These are phyloP conservation scores for Volucella inflata DNA, from an alignment of 2,888 invertebrate species.

Conservation along the genomic window DNA sequence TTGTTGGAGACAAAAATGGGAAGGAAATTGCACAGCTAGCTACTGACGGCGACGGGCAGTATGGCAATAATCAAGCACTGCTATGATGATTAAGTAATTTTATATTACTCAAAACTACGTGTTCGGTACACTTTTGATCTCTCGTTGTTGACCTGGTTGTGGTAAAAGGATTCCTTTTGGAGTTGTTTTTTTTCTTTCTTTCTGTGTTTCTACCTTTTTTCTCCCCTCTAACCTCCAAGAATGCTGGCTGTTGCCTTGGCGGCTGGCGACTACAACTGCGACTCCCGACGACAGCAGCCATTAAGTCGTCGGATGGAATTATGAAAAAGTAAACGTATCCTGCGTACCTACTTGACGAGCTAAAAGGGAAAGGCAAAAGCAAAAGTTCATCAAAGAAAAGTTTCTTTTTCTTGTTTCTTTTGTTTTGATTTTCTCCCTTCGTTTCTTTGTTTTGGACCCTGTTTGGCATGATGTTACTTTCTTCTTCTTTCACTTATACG, in stretches of 20 bases:
- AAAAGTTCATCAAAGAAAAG: slow-evolving; percentile 75
- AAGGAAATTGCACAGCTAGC: slow-evolving; percentile 13
- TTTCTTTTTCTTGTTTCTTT: slow-evolving; percentile 54
- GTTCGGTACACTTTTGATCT: slow-evolving; percentile 72
- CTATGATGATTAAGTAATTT: slow-evolving; percentile 74
- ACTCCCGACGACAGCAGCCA: slow-evolving; percentile 17
- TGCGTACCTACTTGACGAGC: slow-evolving; percentile 69
- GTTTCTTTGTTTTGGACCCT: slow-evolving; percentile 25
- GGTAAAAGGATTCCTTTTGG: slow-evolving; percentile 64
- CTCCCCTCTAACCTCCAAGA: not conserved
- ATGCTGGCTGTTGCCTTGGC: slow-evolving; percentile 19
- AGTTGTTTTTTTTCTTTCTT: slow-evolving; percentile 14
- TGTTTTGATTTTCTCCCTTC: not conserved
- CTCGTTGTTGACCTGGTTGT: slow-evolving; percentile 69
- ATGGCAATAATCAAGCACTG: slow-evolving; percentile 62
- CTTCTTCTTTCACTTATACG: slow-evolving; percentile 28
- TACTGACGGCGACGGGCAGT: slow-evolving; percentile 30
- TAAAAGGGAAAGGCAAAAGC: slow-evolving; percentile 69
- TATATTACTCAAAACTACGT: slow-evolving; percentile 73
- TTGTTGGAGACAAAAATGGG: slow-evolving; percentile 38
- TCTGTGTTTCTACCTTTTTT: not conserved
- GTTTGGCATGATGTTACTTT: slow-evolving; percentile 39
- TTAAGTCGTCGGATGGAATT: slow-evolving; percentile 57
- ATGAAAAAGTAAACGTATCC: slow-evolving; percentile 71
- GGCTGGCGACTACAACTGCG: not conserved